phyloP scores from a whole-genome alignment of 2,113 vertebrate genomes.

The Aegotheles bennettii region DNA sequence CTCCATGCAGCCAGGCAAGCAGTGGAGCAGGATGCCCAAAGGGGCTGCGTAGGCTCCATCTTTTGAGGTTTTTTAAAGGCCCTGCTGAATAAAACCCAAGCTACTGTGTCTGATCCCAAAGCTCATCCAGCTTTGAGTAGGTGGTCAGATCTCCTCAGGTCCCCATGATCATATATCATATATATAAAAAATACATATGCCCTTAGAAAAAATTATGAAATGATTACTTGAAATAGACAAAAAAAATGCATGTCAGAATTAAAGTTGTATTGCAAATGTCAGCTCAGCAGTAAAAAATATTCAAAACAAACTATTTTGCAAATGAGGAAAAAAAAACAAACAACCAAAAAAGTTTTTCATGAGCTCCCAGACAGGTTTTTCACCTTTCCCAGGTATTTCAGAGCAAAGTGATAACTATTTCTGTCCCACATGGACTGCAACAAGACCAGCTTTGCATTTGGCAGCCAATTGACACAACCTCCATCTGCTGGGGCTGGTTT shows the following conservation, averaged over 20 bases:
- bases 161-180: not conserved
- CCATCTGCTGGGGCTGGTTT: not conserved
- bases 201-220: not conserved
- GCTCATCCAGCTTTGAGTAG: not conserved
- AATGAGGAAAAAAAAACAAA: not conserved
- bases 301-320: not conserved
- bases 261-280: not conserved
- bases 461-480: not conserved
- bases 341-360: not conserved
- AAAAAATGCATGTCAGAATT: not conserved
- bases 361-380: not conserved
- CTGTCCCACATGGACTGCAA: not conserved
- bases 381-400: not conserved
- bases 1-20: not conserved
- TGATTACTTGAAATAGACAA: not conserved
- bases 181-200: not conserved
- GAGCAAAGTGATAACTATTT: not conserved
- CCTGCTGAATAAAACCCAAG: not conserved
- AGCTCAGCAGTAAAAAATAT: not conserved
- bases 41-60: not conserved
- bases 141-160: not conserved
- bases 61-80: not conserved
- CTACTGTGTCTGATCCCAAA: not conserved
- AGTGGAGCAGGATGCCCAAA: not conserved
- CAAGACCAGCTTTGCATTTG: not conserved